Evolutionary conservation across 1,140 invertebrate species (phyloP), one percentile per base, ranked within the genome.

Genomic region (Papilio polyxenes): DNA sequence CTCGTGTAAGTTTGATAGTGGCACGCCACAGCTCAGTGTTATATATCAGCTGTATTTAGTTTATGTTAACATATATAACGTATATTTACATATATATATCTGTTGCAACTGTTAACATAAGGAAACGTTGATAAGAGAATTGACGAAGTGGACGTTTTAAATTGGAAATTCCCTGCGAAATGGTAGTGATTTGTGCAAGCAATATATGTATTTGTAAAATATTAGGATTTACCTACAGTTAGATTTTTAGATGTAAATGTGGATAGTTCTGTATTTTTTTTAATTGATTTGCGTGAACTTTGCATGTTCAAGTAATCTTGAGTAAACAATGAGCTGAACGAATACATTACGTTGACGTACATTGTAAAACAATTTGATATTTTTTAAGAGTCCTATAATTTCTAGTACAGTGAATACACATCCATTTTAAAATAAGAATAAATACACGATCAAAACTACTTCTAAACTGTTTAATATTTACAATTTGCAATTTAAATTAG

Each of bases 1-100:
- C 74, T 69, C 74, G 15, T 77, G 65, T 79, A 80, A 77, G 81
- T 82, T 79, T 75, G 77, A 84, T 83, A 82, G 72, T 69, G 74
- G 56, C 56, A 83, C 75, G 72, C 80, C 75, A 80, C 69, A 49
- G 75, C 80, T 83, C 53, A 83, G 48, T 81, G 79, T 81, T 81
- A 81, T 81, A 81, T 81, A 76, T 65, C 74, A 59, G 80, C 49
- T 78, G 40, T 81, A 79, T 83, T 83, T 83, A 79, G 48, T 81
- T 53, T 77, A 77, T 77, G 49, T 51, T 76, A 75, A 80, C 62
- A 69, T 37, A 78, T 69, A 75, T n/a, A n/a, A n/a, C n/a, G 23
- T 62, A 75, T 79, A 69, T 81, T 56, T 81, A 81, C 51, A 76
- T 20, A 11, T 40, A 75, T 49, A 23, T 23, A 49, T 48, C 74